Conservation (phyloP, 2,113 vertebrate genomes). For the Phasianus colchicus region DNA sequence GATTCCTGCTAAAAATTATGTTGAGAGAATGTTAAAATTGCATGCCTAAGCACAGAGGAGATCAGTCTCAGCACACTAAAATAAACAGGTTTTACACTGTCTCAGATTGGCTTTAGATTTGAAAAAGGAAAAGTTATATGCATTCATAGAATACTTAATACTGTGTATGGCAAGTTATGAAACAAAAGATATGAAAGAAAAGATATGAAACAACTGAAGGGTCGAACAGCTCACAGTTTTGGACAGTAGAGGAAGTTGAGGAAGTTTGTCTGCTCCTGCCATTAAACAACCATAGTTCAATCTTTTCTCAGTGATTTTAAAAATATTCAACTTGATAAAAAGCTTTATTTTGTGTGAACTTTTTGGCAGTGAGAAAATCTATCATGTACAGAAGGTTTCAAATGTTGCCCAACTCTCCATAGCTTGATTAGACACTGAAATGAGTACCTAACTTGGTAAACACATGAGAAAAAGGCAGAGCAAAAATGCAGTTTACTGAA, state of each 20-base stretch:
- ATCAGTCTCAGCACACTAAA: constrained; percentile 38
- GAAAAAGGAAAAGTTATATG: not conserved
- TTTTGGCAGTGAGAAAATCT: not conserved
- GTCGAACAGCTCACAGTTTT: not conserved
- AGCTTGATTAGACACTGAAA: not conserved
- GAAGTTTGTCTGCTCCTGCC: not conserved
- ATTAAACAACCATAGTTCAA: not conserved
- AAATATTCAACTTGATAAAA: not conserved
- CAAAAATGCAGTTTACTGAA: not conserved
- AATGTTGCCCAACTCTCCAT: not conserved
- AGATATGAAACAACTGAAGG: not conserved
- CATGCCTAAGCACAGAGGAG: constrained; percentile 46
- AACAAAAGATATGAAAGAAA: not conserved
- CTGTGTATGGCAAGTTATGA: not conserved
- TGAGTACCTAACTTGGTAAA: not conserved
- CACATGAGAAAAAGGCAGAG: not conserved
- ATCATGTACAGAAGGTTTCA: not conserved
- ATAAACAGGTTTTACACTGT: constrained; percentile 45
- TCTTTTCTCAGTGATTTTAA: not conserved
- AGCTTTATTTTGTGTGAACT: not conserved
- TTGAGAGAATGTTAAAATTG: constrained; percentile 57
- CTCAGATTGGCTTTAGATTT: constrained; percentile 23
- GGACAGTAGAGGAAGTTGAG: not conserved
- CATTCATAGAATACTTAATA: not conserved
- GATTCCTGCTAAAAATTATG: constrained; percentile 65